Evolutionary conservation across 2,888 invertebrate species (phyloP).

Genomic region (Xanthia icteritia): DNA sequence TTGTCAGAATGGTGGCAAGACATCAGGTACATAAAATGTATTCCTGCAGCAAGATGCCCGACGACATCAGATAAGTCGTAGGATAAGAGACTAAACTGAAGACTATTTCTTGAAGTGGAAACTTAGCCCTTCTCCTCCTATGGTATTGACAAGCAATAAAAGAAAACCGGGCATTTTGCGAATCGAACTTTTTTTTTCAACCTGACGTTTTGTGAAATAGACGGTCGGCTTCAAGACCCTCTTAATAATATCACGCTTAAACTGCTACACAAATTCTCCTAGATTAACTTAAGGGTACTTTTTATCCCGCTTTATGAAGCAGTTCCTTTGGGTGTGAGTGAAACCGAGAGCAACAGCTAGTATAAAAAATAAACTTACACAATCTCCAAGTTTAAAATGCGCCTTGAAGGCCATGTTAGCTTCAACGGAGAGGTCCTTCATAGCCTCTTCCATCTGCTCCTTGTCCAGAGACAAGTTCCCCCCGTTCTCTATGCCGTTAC

Average conservation of each 20-base stretch:
- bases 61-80: no score
- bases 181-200: no score
- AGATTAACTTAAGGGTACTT: not conserved
- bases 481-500: conserved; percentile 73
- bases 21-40: no score
- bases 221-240: not conserved
- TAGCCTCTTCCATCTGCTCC: conserved; percentile 82
- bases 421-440: conserved; percentile 82
- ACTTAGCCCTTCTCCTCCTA: no score
- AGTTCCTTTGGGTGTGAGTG: not conserved
- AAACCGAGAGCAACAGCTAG: not conserved
- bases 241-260: not conserved
- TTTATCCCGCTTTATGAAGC: not conserved
- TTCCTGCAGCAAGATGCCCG: no score
- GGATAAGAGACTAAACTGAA: no score
- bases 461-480: conserved; percentile 71
- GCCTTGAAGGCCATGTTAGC: conserved; percentile 85
- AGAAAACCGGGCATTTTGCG: no score
- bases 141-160: no score
- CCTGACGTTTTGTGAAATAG: no score
- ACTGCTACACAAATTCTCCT: not conserved
- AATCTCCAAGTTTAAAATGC: conserved; percentile 83
- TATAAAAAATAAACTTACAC: conserved; percentile 77
- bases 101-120: no score
- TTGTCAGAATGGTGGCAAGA: not conserved